Conservation (phyloP, 2,797 vertebrate genomes). For the Pipistrellus pygmaeus region DNA sequence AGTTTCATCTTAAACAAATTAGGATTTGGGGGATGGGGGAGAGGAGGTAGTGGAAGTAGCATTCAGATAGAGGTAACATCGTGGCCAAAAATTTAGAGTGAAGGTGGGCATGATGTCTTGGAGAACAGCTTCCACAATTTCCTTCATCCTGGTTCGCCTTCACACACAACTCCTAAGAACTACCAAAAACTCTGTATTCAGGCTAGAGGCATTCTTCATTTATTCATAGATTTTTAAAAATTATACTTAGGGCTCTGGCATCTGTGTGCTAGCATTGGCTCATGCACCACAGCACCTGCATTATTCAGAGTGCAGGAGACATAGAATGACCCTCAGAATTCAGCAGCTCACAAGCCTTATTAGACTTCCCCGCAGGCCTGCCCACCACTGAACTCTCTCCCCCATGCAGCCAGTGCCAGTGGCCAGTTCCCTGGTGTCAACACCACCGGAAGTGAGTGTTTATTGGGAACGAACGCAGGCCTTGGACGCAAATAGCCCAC, state of each 20-base stretch:
- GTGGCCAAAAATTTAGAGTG: background rate
- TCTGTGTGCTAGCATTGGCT: background rate
- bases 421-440: background rate
- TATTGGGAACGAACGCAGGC: background rate
- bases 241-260: background rate
- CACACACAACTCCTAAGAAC: background rate
- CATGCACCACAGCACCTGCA: background rate
- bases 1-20: background rate
- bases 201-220: background rate
- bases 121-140: background rate
- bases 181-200: background rate
- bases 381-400: no score
- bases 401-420: background rate
- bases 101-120: background rate
- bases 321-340: no score
- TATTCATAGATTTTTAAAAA: background rate
- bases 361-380: background rate
- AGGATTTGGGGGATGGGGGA: no score
- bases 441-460: background rate
- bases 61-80: no score
- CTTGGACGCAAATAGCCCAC: background rate
- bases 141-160: background rate
- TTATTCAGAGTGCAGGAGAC: background rate
- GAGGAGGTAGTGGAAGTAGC: background rate
- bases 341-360: background rate